These are phyloP conservation scores for Nycticryphes semicollaris DNA, from an alignment of 2,113 vertebrate species.

Conservation along the genomic window DNA sequence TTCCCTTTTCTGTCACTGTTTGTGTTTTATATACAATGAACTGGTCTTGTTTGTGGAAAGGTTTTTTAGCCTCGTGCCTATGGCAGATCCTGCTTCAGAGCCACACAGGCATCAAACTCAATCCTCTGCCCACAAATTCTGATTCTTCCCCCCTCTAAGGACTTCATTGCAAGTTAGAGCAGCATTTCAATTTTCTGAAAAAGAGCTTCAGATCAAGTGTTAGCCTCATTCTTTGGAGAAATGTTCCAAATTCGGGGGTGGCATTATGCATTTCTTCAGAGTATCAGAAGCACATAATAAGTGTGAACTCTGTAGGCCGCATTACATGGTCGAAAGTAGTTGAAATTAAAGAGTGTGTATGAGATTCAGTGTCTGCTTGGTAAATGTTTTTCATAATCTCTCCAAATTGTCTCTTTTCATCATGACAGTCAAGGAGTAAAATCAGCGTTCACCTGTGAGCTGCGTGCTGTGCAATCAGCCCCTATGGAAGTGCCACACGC, in stretches of 20 bases:
- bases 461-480: not conserved
- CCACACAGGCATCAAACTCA: not conserved
- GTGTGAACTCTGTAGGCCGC: not conserved
- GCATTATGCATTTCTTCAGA: not conserved
- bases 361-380: not conserved
- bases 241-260: not conserved
- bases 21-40: not conserved
- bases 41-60: not conserved
- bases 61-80: not conserved
- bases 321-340: rapidly evolving
- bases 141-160: not conserved
- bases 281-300: not conserved
- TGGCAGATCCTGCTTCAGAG: not conserved
- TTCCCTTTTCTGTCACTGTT: constrained; percentile 20
- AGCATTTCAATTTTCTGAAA: not conserved
- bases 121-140: rapidly evolving
- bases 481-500: not conserved
- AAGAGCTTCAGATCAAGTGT: not conserved
- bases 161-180: not conserved
- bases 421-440: not conserved
- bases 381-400: not conserved
- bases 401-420: not conserved
- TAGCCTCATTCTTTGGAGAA: not conserved
- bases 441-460: not conserved
- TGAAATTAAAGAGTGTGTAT: not conserved